Base-by-base conservation (phyloP, 2,888 invertebrate genomes). In the Thysanoteuthis rhombus region DNA sequence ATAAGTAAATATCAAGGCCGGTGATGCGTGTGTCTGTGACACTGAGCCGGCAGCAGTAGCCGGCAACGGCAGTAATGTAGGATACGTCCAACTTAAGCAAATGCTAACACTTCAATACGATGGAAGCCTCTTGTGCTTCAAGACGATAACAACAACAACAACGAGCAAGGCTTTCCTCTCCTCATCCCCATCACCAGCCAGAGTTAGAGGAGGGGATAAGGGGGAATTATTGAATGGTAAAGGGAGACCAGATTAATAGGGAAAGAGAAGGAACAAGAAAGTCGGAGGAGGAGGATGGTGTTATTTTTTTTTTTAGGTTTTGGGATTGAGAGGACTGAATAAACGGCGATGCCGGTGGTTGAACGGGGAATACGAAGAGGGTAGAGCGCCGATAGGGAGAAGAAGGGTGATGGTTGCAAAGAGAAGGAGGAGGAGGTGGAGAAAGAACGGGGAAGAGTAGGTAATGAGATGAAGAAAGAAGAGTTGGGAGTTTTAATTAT, bases 81-180 rank as follows among this genome's bases (percentile, higher is more conserved):
- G n/a, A n/a, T 75, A 75, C 75, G 75, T 75, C 75, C 75, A n/a
- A 75, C n/a, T 75, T 75, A n/a, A 75, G 75, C 75, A 75, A 75
- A 75, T 75, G n/a, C 75, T 75, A 75, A 75, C 19, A 75, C 75
- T 75, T 75, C 75, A 75, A 75, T 75, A 75, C 75, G n/a, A n/a
- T 0, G 32, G n/a, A 0, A 28, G 28, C 28, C 58, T 58, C 32
- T 8, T 58, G 58, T 32, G 58, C 28, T 58, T 58, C 58, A 58
- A 32, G 75, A 75, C 75, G 75, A 75, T 25, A 58, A 58, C 75
- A 75, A 75, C n/a, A 75, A 75, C n/a, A 32, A 75, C 6, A 12
- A 32, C 1, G n/a, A 8, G 8, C 28, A 28, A 25, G 28, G 2
- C 58, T 4, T n/a, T n/a, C n/a, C 16, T n/a, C n/a, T 75, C n/a